Conservation (phyloP, 2,888 invertebrate species). For the Aphidius colemani region DNA sequence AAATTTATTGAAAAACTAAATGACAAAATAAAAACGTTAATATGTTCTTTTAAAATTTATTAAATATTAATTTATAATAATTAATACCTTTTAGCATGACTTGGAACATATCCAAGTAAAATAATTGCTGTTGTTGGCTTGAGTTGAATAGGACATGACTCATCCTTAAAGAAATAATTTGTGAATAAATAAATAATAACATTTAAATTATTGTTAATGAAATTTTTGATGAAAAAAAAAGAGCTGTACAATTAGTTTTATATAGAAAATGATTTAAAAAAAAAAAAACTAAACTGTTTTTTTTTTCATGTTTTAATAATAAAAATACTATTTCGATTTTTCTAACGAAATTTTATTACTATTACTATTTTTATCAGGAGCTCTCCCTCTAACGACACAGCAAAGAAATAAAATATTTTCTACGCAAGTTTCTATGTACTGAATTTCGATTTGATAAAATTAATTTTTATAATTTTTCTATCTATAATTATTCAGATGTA, state of each 20-base stretch:
- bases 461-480: neutral
- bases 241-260: no score
- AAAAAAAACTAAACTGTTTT: no score
- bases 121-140: constrained; percentile 51
- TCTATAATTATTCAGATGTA: neutral
- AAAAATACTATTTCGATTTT: no score
- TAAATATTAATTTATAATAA: constrained; percentile 2
- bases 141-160: constrained; percentile 39
- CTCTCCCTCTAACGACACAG: no score
- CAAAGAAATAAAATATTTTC: no score
- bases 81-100: constrained; percentile 44
- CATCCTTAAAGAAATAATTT: constrained; percentile 43
- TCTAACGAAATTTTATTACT: no score
- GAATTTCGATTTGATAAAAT: constrained; percentile 12
- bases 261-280: no score
- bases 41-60: neutral
- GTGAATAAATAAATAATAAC: neutral
- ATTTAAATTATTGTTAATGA: neutral
- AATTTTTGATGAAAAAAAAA: constrained; percentile 31
- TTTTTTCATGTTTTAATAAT: no score
- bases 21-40: neutral
- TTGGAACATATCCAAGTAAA: constrained; percentile 53
- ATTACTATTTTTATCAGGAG: no score
- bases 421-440: no score
- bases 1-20: constrained; percentile 71